A percentile compares a stretch with the other conserved stretches of the same genome.
Evolutionary conservation across 30 jellyfish, hydroid and myxozoan species (phyloP).

Genomic region (Hydractinia symbiolongicarpus): DNA sequence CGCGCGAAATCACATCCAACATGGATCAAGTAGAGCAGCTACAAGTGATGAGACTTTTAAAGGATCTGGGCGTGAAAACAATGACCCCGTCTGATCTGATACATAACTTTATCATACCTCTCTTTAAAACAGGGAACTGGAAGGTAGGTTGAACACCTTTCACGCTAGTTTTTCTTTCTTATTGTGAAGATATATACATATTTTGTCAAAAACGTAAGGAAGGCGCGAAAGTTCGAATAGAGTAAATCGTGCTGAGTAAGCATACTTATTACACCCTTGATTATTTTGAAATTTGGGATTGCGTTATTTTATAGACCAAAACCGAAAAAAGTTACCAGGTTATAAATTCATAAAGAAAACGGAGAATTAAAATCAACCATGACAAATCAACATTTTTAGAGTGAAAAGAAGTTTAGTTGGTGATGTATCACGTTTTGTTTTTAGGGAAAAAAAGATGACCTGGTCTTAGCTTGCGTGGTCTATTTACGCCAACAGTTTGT

Average conservation of each 20-base stretch:
- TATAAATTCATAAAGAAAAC: not conserved
- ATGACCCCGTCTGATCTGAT: slow-evolving; percentile 50
- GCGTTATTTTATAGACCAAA: no score
- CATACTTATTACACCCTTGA: no score
- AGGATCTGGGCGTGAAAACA: slow-evolving; percentile 63
- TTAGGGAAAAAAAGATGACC: slow-evolving; percentile 36
- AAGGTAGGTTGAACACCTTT: slow-evolving; percentile 14
- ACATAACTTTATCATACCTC: slow-evolving; percentile 51
- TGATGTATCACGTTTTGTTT: not conserved
- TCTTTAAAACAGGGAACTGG: slow-evolving; percentile 51
- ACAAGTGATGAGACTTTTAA: slow-evolving; percentile 44
- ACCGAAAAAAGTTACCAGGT: no score
- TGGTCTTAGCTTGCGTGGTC: slow-evolving; percentile 41
- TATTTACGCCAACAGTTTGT: slow-evolving; percentile 45
- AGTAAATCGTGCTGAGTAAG: no score
- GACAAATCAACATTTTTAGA: not conserved
- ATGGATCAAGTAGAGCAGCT: slow-evolving; percentile 38
- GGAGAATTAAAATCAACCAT: not conserved
- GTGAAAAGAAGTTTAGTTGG: not conserved
- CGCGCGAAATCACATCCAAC: slow-evolving; percentile 8
- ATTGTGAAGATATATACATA: no score
- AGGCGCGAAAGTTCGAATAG: no score
- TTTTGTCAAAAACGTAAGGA: no score
- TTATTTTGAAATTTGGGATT: no score
- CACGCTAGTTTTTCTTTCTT: no score